Base-by-base conservation (phyloP, 1,140 invertebrate genomes). In the Macrobrachium rosenbergii region DNA sequence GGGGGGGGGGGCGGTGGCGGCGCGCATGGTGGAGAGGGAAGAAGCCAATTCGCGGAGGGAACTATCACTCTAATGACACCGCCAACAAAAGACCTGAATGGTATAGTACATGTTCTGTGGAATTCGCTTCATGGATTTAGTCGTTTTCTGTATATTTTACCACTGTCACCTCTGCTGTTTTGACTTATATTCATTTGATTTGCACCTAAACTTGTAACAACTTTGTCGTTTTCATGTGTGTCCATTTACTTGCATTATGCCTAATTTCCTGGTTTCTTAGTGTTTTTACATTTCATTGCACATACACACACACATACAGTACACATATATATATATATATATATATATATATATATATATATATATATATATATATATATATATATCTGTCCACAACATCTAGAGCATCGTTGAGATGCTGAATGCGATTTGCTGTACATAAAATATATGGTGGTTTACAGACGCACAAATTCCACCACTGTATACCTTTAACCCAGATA, bases 321-420 rank as follows among this genome's bases (percentile, higher is more conserved):
- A 21, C 3, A 1, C 19, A 17, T 67, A 67, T 8, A 67, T 19
- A 67, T 12, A 67, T 19, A 67, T 17, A 16, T 21, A 69, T 69
- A 69, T 69, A 21, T 69, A 69, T 69, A 69, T 23, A 69, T 23
- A 69, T 69, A 69, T 69, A 0, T 23, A 11, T 69, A 69, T 69
- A 14, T 69, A 69, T 69, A n/a, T 69, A 28, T 7, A 8, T 19
- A 19, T 21, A 23, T 69, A 28, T 69, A 0, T 21, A 12, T 69
- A 0, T 69, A 28, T 69, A 23, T 21, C 11, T 69, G 0, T 19
- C 10, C 7, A 10, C 52, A 8, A 52, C 6, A 12, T 52, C 52
- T 8, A 52, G 7, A 8, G 52, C 12, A 8, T 2, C 0, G 12
- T 5, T 12, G 2, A 52, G 0, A 10, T 52, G 8, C 52, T 69